A percentile compares a stretch with the other conserved stretches of the same genome.
These are phyloP conservation scores for Zeuzera pyrina DNA, from an alignment of 2,888 invertebrate genomes.

Conservation along the genomic window DNA sequence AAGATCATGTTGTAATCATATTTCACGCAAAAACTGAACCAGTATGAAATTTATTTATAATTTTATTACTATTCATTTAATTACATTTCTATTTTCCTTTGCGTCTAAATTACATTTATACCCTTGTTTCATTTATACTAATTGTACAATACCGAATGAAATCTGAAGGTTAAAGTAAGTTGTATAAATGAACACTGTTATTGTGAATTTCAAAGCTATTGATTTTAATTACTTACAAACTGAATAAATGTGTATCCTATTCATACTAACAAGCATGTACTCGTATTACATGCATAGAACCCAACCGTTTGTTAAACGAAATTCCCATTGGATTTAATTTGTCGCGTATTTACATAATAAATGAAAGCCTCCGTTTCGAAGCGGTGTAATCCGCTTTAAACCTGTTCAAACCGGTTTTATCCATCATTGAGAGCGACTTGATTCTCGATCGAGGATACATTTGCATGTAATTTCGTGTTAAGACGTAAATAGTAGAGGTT, in stretches of 20 bases:
- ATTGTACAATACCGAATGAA: too few relatives aligned
- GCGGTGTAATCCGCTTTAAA: slow-evolving; percentile 54
- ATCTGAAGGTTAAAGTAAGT: too few relatives aligned
- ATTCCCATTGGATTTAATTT: slow-evolving; percentile 70
- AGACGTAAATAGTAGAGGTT: slow-evolving; percentile 52
- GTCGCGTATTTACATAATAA: slow-evolving; percentile 72
- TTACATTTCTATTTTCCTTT: too few relatives aligned
- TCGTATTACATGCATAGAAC: slow-evolving; percentile 38
- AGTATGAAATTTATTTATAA: too few relatives aligned
- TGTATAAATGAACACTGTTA: too few relatives aligned
- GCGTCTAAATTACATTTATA: too few relatives aligned
- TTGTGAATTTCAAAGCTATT: too few relatives aligned
- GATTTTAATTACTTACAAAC: too few relatives aligned
- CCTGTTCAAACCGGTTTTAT: slow-evolving; percentile 46
- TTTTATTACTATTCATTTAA: too few relatives aligned
- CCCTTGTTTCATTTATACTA: too few relatives aligned
- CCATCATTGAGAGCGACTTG: slow-evolving; percentile 67
- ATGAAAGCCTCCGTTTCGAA: slow-evolving; percentile 63
- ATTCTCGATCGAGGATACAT: slow-evolving; percentile 65
- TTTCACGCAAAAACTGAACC: too few relatives aligned
- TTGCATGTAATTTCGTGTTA: slow-evolving; percentile 61
- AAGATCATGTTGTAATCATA: too few relatives aligned
- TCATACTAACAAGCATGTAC: not conserved
- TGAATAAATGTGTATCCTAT: not conserved
- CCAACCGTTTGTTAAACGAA: slow-evolving; percentile 62